Percentiles rank a stretch among this genome's conserved stretches.
These are phyloP conservation scores for Esperia sulphurella DNA, from an alignment of 2,888 invertebrate genomes.

Conservation along the genomic window DNA sequence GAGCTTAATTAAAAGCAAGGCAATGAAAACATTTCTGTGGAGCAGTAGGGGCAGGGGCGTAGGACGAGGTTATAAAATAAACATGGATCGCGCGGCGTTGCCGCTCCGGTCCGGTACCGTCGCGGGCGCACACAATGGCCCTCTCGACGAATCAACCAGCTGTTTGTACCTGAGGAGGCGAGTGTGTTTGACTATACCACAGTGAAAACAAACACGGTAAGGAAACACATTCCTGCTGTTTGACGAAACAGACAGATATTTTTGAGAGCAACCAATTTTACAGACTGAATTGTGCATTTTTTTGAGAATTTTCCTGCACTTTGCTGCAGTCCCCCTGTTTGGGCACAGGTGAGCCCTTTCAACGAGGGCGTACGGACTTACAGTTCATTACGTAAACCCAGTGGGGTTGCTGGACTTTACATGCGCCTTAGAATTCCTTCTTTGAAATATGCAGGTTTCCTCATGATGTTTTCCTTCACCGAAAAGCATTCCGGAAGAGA, in stretches of 20 bases:
- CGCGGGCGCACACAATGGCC: constrained; percentile 50
- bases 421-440: too few relatives aligned
- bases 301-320: too few relatives aligned
- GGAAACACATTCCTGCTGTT: not conserved
- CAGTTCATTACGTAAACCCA: too few relatives aligned
- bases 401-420: too few relatives aligned
- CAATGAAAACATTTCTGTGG: constrained; percentile 1
- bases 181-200: constrained; percentile 6
- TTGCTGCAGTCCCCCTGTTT: too few relatives aligned
- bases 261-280: too few relatives aligned
- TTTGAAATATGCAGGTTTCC: too few relatives aligned
- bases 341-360: too few relatives aligned
- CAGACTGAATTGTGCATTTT: too few relatives aligned
- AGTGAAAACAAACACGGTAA: not conserved
- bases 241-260: not conserved
- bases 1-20: constrained; percentile 36
- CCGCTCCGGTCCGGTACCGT: constrained; percentile 43
- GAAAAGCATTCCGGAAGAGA: too few relatives aligned
- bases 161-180: constrained; percentile 54
- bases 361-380: too few relatives aligned
- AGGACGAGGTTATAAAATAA: constrained; percentile 31
- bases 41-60: constrained; percentile 9
- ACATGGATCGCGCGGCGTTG: constrained; percentile 49
- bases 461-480: too few relatives aligned
- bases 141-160: constrained; percentile 38